Percentiles rank a stretch among this genome's conserved stretches.
Evolutionary conservation across 2,113 vertebrate species (phyloP).

Genomic region (Anarhynchus alexandrinus): DNA sequence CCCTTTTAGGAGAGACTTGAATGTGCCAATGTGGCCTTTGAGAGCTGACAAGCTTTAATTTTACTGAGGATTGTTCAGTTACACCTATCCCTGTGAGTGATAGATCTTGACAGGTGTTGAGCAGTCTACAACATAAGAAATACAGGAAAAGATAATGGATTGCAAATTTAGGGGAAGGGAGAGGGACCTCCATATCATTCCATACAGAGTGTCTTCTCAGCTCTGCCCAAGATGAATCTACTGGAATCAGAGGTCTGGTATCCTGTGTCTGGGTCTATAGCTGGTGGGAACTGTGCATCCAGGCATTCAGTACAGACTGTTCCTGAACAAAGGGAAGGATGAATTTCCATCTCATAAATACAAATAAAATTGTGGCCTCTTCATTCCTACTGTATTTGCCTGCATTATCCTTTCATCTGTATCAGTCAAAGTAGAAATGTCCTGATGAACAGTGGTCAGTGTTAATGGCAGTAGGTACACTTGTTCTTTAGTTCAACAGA

Average conservation of each 20-base stretch:
- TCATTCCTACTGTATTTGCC: not conserved
- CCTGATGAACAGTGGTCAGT: not conserved
- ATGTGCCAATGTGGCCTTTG: not conserved
- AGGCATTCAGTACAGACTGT: not conserved
- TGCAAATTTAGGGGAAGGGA: not conserved
- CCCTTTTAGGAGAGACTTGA: not conserved
- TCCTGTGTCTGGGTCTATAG: rapidly evolving
- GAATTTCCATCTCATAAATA: not conserved
- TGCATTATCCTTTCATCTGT: not conserved
- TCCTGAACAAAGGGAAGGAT: not conserved
- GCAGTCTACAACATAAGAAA: not conserved
- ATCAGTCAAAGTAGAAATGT: not conserved
- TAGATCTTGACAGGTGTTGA: not conserved
- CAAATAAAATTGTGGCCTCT: not conserved
- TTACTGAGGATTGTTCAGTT: not conserved
- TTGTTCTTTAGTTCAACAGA: not conserved
- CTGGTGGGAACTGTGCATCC: not conserved
- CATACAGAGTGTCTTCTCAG: not conserved
- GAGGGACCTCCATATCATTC: not conserved
- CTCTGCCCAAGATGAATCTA: not conserved
- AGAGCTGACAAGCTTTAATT: not conserved
- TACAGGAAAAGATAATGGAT: not conserved
- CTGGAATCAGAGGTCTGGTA: not conserved
- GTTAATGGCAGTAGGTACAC: not conserved
- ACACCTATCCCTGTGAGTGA: not conserved